Conservation (phyloP, 2,113 vertebrate genomes). For the Callaeas wilsoni region DNA sequence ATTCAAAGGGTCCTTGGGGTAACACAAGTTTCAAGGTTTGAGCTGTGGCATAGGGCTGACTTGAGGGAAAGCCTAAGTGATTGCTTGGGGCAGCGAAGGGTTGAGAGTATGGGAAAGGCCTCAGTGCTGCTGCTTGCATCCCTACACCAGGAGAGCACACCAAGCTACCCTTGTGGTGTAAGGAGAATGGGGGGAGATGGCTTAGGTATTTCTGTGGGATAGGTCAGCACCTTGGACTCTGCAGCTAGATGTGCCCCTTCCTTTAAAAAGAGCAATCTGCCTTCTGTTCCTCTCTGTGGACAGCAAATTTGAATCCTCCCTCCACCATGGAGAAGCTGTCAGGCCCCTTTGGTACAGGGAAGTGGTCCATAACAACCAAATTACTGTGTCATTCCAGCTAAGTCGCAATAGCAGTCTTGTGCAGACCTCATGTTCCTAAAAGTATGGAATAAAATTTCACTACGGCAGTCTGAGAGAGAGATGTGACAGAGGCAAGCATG, state of each 20-base stretch:
- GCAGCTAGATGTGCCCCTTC: background rate
- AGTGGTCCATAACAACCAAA: background rate
- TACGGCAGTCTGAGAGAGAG: background rate
- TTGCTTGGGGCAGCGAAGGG: background rate
- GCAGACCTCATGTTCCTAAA: background rate
- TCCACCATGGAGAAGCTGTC: background rate
- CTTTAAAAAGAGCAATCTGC: background rate
- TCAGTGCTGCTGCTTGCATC: background rate
- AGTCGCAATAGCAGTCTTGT: background rate
- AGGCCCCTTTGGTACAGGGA: background rate
- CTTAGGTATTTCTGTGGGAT: background rate
- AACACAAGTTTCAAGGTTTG: background rate
- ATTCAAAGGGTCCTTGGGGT: background rate
- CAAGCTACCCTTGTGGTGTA: background rate
- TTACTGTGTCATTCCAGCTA: accelerated
- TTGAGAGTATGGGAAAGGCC: background rate
- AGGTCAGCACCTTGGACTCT: background rate
- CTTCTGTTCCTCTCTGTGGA: background rate
- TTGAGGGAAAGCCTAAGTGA: background rate
- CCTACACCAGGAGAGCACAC: background rate
- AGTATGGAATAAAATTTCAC: background rate
- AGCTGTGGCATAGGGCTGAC: background rate
- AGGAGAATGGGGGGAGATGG: background rate
- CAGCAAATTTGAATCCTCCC: background rate
- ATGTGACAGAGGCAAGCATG: background rate